Base-by-base conservation (phyloP, 2,888 invertebrate genomes). In the Yponomeuta malinellus region DNA sequence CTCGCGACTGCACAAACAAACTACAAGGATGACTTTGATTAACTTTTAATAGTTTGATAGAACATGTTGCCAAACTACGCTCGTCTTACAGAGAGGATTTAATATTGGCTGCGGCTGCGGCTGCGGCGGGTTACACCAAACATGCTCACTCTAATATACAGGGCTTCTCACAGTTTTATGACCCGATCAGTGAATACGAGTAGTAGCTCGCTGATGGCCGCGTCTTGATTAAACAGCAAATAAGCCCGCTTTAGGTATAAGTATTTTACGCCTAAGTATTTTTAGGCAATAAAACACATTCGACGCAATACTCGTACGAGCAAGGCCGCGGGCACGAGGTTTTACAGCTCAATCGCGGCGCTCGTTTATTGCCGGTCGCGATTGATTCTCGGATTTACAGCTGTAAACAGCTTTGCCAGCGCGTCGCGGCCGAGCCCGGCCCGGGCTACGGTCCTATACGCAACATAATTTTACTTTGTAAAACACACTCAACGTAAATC, bases 371-470 rank as follows among this genome's bases (percentile, higher is more conserved):
- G 15, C 33, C 63, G 15, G 15, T 63, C 33, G 31, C 70, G 70
- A 70, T 70, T 70, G 70, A 70, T 70, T 70, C 43, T 64, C 48
- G 43, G 64, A 70, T 70, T 70, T 70, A 70, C 70, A 70, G 43
- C 70, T 43, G 65, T 70, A 64, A 70, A 70, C 63, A 63, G 52
- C 63, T 37, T 70, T 64, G 64, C 31, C n/a, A 64, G n/a, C 68
- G 48, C 48, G 33, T 33, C 1, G 33, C 33, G 33, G 3, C 33
- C 33, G 3, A 5, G 33, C 65, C 66, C 33, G 8, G 43, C 43
- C 43, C 43, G 43, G 43, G 43, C 6, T 43, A 43, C 0, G 43
- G 6, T 43, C 43, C 43, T 43, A 33, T 33, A 43, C 43, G 1
- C 43, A 5, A 43, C 43, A 5, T 43, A 33, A 43, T 43, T 3